phyloP scores from a whole-genome alignment of 2,797 vertebrate genomes.

The Danio jaintianensis region DNA sequence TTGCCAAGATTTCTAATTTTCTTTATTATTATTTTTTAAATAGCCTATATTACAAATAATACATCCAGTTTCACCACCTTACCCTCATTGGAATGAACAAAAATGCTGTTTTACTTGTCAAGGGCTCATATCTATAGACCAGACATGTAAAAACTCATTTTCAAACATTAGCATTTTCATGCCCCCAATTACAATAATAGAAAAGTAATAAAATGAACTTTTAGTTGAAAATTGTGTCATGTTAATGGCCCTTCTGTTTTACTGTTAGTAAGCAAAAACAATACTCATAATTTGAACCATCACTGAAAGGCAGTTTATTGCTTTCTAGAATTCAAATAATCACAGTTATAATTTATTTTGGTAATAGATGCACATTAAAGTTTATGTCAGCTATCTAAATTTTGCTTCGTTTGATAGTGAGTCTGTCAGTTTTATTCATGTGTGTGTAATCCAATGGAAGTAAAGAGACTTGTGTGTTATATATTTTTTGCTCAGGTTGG shows the following conservation, averaged over 20 bases:
- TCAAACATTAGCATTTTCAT: too few relatives aligned
- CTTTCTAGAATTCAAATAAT: background rate
- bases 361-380: background rate
- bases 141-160: too few relatives aligned
- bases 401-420: background rate
- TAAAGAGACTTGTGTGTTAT: background rate
- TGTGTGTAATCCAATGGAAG: background rate
- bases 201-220: too few relatives aligned
- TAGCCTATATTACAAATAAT: too few relatives aligned
- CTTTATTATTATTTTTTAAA: background rate
- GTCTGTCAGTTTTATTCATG: background rate
- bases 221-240: too few relatives aligned
- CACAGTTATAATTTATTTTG: background rate
- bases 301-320: background rate
- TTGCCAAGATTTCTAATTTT: background rate
- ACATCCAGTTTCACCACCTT: too few relatives aligned
- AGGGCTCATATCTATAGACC: too few relatives aligned
- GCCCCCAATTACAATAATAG: too few relatives aligned
- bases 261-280: background rate
- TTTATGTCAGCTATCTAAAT: too few relatives aligned
- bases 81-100: too few relatives aligned
- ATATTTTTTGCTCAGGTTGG: constrained; percentile 72
- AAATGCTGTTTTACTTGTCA: too few relatives aligned
- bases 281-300: background rate
- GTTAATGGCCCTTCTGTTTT: too few relatives aligned